Conservation (phyloP, 37 sponge, comb jelly and placozoan species). For the Haliclona indistincta region DNA sequence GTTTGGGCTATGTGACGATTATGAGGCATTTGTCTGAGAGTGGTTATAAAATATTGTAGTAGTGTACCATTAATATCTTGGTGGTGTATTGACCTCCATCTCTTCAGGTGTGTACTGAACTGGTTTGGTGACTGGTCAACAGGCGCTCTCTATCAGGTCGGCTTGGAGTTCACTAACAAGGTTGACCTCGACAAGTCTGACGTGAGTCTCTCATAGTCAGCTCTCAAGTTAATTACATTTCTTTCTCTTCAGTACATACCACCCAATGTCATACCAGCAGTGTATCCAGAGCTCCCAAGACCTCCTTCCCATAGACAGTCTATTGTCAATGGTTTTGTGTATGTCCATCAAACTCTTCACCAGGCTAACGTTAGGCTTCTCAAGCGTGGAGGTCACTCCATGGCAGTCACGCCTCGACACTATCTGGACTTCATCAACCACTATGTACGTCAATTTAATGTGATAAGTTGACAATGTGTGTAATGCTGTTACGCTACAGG, state of each 20-base stretch:
- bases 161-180: slow-evolving; percentile 91
- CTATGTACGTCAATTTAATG: slow-evolving; percentile 56
- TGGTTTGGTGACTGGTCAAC: slow-evolving; percentile 99
- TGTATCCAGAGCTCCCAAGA: slow-evolving; percentile 54
- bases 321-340: slow-evolving; percentile 91
- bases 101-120: slow-evolving; percentile 87
- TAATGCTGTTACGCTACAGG: slow-evolving; percentile 11
- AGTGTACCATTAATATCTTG: too few species aligned
- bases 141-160: slow-evolving; percentile 94
- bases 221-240: neutral
- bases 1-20: too few species aligned
- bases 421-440: slow-evolving; percentile 96
- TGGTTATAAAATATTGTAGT: too few species aligned
- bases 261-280: slow-evolving; percentile 76
- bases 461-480: too few species aligned
- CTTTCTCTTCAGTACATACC: slow-evolving; percentile 59
- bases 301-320: slow-evolving; percentile 81
- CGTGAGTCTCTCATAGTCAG: slow-evolving; percentile 29
- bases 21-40: too few species aligned
- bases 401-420: slow-evolving; percentile 91
- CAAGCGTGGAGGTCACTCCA: slow-evolving; percentile 81
- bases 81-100: too few species aligned
- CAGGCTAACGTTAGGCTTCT: slow-evolving; percentile 79
- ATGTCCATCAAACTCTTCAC: slow-evolving; percentile 92
- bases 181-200: slow-evolving; percentile 88